Evolutionary conservation across 1,140 invertebrate genomes (phyloP), one percentile per base, ranked within the genome.

Genomic region (Trichogramma pretiosum): DNA sequence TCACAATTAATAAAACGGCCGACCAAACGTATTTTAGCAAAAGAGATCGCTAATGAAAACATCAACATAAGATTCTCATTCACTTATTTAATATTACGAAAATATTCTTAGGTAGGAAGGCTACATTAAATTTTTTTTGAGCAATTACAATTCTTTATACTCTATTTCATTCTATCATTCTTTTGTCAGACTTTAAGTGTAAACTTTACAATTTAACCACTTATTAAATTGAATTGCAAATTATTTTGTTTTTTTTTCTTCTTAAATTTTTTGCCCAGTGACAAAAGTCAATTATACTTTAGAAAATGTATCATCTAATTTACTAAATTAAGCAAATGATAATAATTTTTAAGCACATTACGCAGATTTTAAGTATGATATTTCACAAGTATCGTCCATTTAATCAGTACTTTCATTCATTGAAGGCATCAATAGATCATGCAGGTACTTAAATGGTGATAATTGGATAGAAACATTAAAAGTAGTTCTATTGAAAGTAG

Each of bases 71-170:
- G n/a, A n/a, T n/a, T n/a, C n/a, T n/a, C n/a, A n/a, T n/a, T n/a
- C n/a, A n/a, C n/a, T n/a, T n/a, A n/a, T n/a, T 40, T 41, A 51
- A 51, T 46, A 51, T 51, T 46, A 46, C 7, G 35, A 51, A 34
- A 51, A 50, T 32, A 40, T 51, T 51, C 7, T 39, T 3, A 33
- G 39, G 17, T 46, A 30, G 18, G 19, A 42, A 3, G 18, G 41
- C 40, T 46, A 36, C 19, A 41, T 30, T 46, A 46, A 50, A 46
- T 42, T 26, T 41, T n/a, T n/a, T n/a, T n/a, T n/a, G n/a, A n/a
- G n/a, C n/a, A n/a, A n/a, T n/a, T n/a, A n/a, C n/a, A n/a, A n/a
- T n/a, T n/a, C n/a, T n/a, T n/a, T n/a, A 34, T 49, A 33, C 19
- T 39, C 22, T 41, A 45, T 13, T 39, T 14, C n/a, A 32, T 49